phyloP scores from a whole-genome alignment of 2,888 invertebrate genomes.

The Nephrotoma guestfalica region DNA sequence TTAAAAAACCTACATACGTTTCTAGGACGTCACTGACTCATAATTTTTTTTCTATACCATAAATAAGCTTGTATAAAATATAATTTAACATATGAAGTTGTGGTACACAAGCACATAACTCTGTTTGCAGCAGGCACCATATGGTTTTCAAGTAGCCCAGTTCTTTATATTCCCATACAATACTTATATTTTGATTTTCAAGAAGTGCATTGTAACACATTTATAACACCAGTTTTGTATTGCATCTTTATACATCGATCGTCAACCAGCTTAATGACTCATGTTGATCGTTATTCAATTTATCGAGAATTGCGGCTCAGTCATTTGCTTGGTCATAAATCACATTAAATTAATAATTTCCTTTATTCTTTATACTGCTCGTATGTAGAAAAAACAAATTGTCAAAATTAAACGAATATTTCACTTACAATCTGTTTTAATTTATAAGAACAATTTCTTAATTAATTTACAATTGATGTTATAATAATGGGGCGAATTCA shows the following conservation, averaged over 20 bases:
- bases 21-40: background rate
- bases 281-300: background rate
- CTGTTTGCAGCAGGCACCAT: background rate
- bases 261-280: background rate
- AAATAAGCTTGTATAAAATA: background rate
- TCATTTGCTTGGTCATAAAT: background rate
- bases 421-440: background rate
- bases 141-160: background rate
- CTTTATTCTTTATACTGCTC: background rate
- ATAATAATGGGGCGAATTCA: background rate
- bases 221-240: background rate
- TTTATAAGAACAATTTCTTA: background rate
- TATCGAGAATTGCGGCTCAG: background rate
- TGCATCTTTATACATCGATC: background rate
- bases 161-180: background rate
- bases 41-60: background rate
- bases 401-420: background rate
- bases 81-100: background rate
- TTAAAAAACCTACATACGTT: background rate
- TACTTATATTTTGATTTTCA: background rate
- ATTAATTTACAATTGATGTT: background rate
- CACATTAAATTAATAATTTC: background rate
- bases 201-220: background rate
- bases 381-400: background rate
- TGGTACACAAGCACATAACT: background rate